Percentiles rank a stretch among this genome's conserved stretches.
Evolutionary conservation across 2,888 invertebrate genomes (phyloP).

Genomic region (Eupeodes luniger): DNA sequence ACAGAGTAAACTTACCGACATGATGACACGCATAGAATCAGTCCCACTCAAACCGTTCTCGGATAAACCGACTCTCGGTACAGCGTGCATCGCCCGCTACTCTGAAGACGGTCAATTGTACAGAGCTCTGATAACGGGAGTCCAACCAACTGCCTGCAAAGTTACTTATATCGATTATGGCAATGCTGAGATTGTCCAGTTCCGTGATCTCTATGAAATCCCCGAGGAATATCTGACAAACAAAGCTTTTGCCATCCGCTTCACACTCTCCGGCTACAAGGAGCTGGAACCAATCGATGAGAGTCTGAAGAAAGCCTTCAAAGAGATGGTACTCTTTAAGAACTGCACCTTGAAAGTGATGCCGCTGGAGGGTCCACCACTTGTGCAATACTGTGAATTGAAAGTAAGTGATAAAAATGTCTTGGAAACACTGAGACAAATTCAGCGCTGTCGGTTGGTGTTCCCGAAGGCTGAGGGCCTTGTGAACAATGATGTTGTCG

Average conservation of each 20-base stretch:
- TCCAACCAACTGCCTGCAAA: conserved; percentile 89
- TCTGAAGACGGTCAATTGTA: conserved; percentile 89
- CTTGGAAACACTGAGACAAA: conserved; percentile 80
- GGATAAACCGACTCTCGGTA: conserved; percentile 90
- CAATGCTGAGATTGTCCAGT: conserved; percentile 89
- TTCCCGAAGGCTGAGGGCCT: conserved; percentile 81
- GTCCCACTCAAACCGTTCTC: conserved; percentile 87
- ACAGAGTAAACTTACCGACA: conserved; percentile 86
- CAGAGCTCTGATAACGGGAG: conserved; percentile 90
- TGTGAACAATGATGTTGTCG: conserved; percentile 81
- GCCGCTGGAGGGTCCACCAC: conserved; percentile 88
- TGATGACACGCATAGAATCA: conserved; percentile 90
- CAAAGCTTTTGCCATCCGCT: conserved; percentile 90
- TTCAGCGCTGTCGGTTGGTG: conserved; percentile 80
- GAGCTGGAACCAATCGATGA: conserved; percentile 86
- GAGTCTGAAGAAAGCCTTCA: conserved; percentile 89
- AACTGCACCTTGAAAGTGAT: conserved; percentile 88
- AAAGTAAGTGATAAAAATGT: conserved; percentile 85
- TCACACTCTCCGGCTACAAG: conserved; percentile 89
- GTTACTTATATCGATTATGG: conserved; percentile 93
- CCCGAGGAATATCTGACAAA: conserved; percentile 89
- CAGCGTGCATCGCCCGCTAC: conserved; percentile 91
- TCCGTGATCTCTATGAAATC: conserved; percentile 90
- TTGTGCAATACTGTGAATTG: conserved; percentile 91
- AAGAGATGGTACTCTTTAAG: conserved; percentile 87